Evolutionary conservation across 1,140 invertebrate genomes (phyloP).

Genomic region (Drosophila neocordata): DNA sequence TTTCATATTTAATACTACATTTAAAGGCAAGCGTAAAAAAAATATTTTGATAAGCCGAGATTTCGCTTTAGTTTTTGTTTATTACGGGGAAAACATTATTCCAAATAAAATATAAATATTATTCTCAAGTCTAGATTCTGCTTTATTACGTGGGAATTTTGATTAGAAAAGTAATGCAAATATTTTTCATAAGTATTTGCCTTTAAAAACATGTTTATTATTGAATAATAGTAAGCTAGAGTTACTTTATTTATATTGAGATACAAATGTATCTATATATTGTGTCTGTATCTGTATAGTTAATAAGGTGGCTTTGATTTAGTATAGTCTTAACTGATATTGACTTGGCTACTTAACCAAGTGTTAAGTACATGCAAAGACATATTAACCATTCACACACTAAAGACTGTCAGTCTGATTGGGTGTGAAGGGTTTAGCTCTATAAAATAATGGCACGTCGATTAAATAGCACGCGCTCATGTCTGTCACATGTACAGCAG

Average conservation of each 20-base stretch:
- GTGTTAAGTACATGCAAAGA: background rate
- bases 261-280: too few relatives aligned
- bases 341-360: background rate
- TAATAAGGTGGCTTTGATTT: too few relatives aligned
- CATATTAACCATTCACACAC: background rate
- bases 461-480: conserved; percentile 58
- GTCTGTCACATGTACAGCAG: conserved; percentile 58
- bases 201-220: background rate
- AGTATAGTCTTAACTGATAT: too few relatives aligned
- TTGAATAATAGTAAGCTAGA: background rate
- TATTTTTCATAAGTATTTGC: background rate
- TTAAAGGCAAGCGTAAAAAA: too few relatives aligned
- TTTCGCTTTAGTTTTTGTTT: too few relatives aligned
- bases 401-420: too few relatives aligned
- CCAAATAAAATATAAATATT: too few relatives aligned
- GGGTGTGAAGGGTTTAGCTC: background rate
- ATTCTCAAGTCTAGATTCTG: too few relatives aligned
- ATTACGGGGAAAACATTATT: too few relatives aligned
- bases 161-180: background rate
- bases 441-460: conserved; percentile 20
- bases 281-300: background rate
- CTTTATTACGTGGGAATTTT: background rate
- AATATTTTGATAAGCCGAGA: too few relatives aligned
- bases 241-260: too few relatives aligned
- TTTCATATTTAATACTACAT: too few relatives aligned